A percentile compares a stretch with the other conserved stretches of the same genome.
These are phyloP conservation scores for Burhinus oedicnemus DNA, from an alignment of 2,113 vertebrate species.

Conservation along the genomic window DNA sequence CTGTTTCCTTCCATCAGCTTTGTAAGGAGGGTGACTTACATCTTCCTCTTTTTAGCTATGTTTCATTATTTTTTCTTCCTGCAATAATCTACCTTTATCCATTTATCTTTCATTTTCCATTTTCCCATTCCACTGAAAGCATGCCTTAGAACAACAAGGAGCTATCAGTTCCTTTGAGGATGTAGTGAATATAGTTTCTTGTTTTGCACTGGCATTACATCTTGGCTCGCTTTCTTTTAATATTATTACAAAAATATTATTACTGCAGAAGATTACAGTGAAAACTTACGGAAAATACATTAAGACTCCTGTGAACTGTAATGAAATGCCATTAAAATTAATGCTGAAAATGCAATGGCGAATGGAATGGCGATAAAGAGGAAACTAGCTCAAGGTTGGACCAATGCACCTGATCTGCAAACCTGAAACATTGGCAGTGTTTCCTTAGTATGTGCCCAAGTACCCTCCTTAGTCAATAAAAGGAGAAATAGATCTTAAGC, in stretches of 20 bases:
- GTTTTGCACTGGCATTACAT: background rate
- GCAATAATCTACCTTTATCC: background rate
- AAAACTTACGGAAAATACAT: background rate
- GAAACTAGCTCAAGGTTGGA: background rate
- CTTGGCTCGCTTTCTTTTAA: background rate
- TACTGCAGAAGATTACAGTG: background rate
- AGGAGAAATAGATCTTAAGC: background rate
- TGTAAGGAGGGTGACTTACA: accelerated
- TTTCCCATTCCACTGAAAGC: background rate
- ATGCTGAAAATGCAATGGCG: background rate
- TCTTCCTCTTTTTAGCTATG: background rate
- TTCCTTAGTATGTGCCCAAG: background rate
- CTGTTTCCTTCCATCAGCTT: background rate
- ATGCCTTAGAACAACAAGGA: background rate
- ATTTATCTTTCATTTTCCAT: background rate
- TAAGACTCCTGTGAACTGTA: background rate
- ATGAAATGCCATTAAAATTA: background rate
- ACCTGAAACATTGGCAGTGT: background rate
- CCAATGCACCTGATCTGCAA: background rate
- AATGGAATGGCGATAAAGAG: background rate
- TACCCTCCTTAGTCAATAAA: background rate
- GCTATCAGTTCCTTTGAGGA: background rate
- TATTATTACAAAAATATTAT: background rate
- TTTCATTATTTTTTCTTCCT: background rate
- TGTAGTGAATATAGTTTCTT: background rate